Percentiles rank a stretch among this genome's conserved stretches.
These are phyloP conservation scores for Pluvialis apricaria DNA, from an alignment of 2,113 vertebrate species.

Conservation along the genomic window DNA sequence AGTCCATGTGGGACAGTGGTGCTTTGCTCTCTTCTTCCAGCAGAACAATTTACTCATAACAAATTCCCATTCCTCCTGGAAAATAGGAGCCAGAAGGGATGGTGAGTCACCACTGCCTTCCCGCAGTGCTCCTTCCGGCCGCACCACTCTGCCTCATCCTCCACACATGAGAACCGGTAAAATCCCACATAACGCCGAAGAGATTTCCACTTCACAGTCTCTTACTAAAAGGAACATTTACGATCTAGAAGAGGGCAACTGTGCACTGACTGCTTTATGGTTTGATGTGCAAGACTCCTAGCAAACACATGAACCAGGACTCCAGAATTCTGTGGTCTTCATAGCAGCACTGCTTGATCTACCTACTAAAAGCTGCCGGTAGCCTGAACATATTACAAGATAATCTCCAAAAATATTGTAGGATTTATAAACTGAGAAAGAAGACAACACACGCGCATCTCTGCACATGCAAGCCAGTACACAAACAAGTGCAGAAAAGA, in stretches of 20 bases:
- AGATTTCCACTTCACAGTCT: not conserved
- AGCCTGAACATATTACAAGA: not conserved
- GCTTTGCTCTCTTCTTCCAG: not conserved
- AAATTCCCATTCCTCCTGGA: not conserved
- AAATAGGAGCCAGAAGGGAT: not conserved
- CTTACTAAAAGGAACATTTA: not conserved
- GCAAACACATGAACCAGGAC: not conserved
- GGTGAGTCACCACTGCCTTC: not conserved
- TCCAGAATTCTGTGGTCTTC: not conserved
- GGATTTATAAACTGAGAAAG: not conserved
- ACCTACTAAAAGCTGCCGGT: not conserved
- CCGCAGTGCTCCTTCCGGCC: accelerated
- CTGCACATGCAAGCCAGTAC: not conserved
- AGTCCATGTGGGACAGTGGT: not conserved
- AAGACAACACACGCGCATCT: not conserved
- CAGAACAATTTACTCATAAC: not conserved
- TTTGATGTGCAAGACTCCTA: not conserved
- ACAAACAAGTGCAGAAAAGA: not conserved
- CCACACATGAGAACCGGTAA: not conserved
- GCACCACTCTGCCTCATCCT: not conserved
- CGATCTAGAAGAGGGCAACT: not conserved
- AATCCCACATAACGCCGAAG: not conserved
- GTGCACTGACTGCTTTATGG: not conserved
- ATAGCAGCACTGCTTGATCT: not conserved
- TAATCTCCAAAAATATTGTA: not conserved